Base-by-base conservation (phyloP, 1,140 invertebrate species). In the Leptopilina boulardi region DNA sequence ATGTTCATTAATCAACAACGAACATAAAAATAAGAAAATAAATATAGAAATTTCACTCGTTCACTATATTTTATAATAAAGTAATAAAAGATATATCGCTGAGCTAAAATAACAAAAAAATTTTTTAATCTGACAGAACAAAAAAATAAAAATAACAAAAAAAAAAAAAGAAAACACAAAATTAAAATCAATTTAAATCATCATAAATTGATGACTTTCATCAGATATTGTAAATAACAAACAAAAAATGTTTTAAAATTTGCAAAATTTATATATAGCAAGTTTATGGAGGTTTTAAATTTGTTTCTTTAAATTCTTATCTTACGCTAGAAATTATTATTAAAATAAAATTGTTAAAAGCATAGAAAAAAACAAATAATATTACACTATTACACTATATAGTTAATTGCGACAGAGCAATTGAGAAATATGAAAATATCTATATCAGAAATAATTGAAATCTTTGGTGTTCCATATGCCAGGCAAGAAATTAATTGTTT, bases 1-100 rank as follows among this genome's bases (percentile, higher is more conserved):
- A 51, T n/a, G 42, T 51, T 51, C 47, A 51, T 51, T 51, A 51
- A 51, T 51, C 47, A 51, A 51, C 4, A 51, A 51, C 47, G 15
- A 51, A 51, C 47, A n/a, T 18, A 51, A 51, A 18, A 4, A 51
- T 51, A 51, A 51, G n/a, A 51, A n/a, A n/a, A 51, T 51, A 51
- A 51, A 51, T n/a, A n/a, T 18, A 51, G 18, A 51, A 51, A 18
- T n/a, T 51, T 18, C 34, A 38, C 47, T 51, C 15, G 47, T 47
- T 47, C n/a, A 47, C 42, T n/a, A 47, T 51, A 51, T 8, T n/a
- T 51, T 18, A 51, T 51, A 18, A 51, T 51, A 51, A 51, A 51
- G 3, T 51, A 51, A 42, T 11, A 18, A 51, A 15, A 44, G 11
- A 44, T 44, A 44, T 51, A 51, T 51, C 47, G 47, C 47, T 51